Percentiles rank a stretch among this genome's conserved stretches.
Evolutionary conservation across 2,888 invertebrate genomes (phyloP).

Genomic region (Desoria tigrina): DNA sequence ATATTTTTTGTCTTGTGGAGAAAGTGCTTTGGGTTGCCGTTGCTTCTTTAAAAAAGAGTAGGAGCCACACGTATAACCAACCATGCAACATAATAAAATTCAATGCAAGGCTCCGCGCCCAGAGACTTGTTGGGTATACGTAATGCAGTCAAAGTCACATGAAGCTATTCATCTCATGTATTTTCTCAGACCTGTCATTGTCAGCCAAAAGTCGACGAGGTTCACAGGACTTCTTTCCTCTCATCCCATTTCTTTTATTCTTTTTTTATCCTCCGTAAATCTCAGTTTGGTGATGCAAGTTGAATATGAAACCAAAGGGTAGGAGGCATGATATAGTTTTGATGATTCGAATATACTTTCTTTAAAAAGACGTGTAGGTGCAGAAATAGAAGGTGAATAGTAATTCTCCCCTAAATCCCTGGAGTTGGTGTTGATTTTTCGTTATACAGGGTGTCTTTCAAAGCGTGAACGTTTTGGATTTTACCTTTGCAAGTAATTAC

Average conservation of each 20-base stretch:
- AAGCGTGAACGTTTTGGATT: too few relatives aligned
- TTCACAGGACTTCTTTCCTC: constrained; percentile 3
- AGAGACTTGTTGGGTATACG: constrained; percentile 3
- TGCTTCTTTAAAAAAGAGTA: neutral
- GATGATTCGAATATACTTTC: too few relatives aligned
- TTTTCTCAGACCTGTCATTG: constrained; percentile 11
- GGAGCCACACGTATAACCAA: constrained; percentile 5
- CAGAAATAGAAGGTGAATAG: too few relatives aligned
- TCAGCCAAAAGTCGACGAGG: constrained; percentile 11
- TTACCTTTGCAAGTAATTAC: too few relatives aligned
- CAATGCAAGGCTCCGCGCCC: neutral
- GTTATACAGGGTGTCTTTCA: too few relatives aligned
- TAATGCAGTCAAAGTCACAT: constrained; percentile 10
- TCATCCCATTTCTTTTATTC: constrained; percentile 8
- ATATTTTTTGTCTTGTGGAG: too few relatives aligned
- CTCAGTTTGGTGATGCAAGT: neutral
- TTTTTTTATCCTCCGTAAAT: constrained; percentile 8
- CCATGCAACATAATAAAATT: constrained; percentile 6
- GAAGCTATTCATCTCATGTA: constrained; percentile 6
- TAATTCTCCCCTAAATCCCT: too few relatives aligned
- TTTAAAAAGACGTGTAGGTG: too few relatives aligned
- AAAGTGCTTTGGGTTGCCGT: too few relatives aligned
- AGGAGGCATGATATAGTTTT: too few relatives aligned
- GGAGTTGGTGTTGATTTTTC: too few relatives aligned
- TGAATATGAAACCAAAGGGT: too few relatives aligned